Evolutionary conservation across 2,797 vertebrate genomes (phyloP).

Genomic region (Natrix natrix): DNA sequence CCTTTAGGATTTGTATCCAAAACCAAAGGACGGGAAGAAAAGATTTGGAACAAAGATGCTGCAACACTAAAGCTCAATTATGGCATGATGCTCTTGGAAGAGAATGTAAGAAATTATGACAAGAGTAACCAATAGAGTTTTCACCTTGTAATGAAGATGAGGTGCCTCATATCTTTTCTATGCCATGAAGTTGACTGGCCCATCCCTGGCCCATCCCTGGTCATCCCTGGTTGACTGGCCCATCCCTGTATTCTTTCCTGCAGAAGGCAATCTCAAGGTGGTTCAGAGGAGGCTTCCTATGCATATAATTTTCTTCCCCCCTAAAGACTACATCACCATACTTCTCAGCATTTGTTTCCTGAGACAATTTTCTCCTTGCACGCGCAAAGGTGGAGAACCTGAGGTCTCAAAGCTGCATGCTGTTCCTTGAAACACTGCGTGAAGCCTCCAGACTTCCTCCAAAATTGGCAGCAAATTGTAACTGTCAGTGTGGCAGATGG

Average conservation of each 20-base stretch:
- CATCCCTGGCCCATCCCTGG: background rate
- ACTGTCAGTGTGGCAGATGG: background rate
- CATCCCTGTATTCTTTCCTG: background rate
- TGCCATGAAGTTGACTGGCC: background rate
- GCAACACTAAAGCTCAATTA: background rate
- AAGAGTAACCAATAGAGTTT: background rate
- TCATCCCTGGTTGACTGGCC: background rate
- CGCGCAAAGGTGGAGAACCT: background rate
- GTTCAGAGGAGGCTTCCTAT: background rate
- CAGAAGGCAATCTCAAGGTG: background rate
- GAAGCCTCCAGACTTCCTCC: background rate
- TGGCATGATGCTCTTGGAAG: background rate
- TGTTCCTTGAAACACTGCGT: background rate
- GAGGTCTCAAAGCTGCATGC: background rate
- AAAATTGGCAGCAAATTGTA: background rate
- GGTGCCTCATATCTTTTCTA: background rate
- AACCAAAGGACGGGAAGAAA: fast-evolving
- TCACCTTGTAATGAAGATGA: background rate
- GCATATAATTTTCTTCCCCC: background rate
- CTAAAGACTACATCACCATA: background rate
- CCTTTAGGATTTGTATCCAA: background rate
- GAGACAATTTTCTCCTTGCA: background rate
- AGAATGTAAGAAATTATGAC: background rate
- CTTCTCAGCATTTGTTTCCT: background rate
- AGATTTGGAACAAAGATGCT: background rate